phyloP scores from a whole-genome alignment of 2,888 invertebrate genomes.

The Phoronis australis region DNA sequence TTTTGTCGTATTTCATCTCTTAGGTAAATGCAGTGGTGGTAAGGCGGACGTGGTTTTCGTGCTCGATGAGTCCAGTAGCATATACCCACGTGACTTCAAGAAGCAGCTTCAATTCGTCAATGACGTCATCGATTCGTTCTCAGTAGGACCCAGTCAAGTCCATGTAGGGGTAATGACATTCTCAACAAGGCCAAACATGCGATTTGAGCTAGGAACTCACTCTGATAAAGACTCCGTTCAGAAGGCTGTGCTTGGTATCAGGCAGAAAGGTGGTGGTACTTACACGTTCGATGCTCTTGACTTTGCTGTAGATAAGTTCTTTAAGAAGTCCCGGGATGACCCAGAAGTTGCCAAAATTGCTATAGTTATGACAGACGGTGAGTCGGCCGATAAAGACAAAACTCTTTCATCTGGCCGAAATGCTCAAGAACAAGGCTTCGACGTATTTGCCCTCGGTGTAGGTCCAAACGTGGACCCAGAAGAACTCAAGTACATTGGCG shows the following conservation, averaged over 20 bases:
- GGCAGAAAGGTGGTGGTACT: neutral
- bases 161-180: neutral
- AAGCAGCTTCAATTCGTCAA: neutral
- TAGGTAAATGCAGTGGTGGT: too few relatives aligned
- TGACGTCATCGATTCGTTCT: neutral
- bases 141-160: neutral
- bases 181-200: neutral
- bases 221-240: neutral
- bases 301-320: neutral
- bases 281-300: neutral
- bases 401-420: neutral
- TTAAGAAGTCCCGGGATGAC: neutral
- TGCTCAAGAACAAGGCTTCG: too few relatives aligned
- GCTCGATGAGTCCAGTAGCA: neutral
- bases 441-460: conserved; percentile 9
- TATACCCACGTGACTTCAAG: neutral
- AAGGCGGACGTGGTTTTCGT: neutral
- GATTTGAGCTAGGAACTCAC: neutral
- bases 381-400: neutral
- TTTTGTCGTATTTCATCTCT: too few relatives aligned
- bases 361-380: neutral
- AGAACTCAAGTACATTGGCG: conserved; percentile 6
- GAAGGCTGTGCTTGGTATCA: neutral
- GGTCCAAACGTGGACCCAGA: conserved; percentile 5
- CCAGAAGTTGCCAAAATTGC: neutral